Evolutionary conservation across 2,888 invertebrate genomes (phyloP), one percentile per base, ranked within the genome.

Genomic region (Orthosia gothica): DNA sequence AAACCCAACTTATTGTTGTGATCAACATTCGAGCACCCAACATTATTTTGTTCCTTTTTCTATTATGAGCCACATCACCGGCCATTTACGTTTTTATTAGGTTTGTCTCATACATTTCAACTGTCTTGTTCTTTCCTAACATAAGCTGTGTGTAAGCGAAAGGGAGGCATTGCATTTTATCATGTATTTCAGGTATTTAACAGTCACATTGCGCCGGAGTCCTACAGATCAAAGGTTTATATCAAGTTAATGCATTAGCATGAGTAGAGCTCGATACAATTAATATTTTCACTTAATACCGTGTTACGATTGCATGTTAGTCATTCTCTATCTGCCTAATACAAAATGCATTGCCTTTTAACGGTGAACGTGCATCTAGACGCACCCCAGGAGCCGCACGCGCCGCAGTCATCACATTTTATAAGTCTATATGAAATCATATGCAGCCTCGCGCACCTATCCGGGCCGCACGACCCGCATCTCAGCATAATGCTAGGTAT

Each of bases 171-270:
- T 95, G 94, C 95, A 95, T 95, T 94, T 92, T 95, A 91, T 95
- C 92, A 92, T 96, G 95, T 95, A 97, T 98, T 98, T 95, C 97
- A 99, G 98, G 98, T 98, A 95, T 98, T 98, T 97, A 99, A 99
- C 98, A 99, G 98, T 97, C 99, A 99, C 97, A 98, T 98, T 97
- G 98, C 98, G 97, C 98, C 98, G 97, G 98, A 98, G 97, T 98
- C 98, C 95, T 98, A 98, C 97, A 98, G 98, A 97, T 98, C 98
- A 97, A 98, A 98, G 98, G 98, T 98, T 98, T 97, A 97, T 98
- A 97, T 97, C 97, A 94, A 95, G 91, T 96, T 94, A 92, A 95
- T 94, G 91, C 93, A 94, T 96, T 91, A 94, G 96, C 96, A 96
- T 96, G 95, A 90, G 94, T 95, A 95, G 94, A 90, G 93, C 93